Evolutionary conservation across 2,888 invertebrate species (phyloP).

Genomic region (Erebia epiphron): DNA sequence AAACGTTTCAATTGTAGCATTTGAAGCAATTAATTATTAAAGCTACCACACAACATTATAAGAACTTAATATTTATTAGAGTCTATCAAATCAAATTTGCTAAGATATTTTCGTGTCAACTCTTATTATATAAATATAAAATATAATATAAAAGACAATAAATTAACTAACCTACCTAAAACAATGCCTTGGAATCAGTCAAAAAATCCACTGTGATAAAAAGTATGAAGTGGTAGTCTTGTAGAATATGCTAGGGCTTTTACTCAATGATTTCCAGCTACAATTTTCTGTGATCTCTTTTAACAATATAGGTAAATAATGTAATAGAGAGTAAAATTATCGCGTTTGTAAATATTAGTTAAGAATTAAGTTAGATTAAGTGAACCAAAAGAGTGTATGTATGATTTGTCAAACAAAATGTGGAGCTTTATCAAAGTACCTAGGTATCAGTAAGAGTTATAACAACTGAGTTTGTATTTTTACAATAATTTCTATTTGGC

Average conservation of each 20-base stretch:
- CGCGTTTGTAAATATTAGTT: slow-evolving; percentile 74
- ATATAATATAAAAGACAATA: slow-evolving; percentile 63
- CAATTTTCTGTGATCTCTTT: slow-evolving; percentile 84
- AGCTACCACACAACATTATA: slow-evolving; percentile 58
- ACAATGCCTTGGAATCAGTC: slow-evolving; percentile 71
- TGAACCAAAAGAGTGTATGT: slow-evolving; percentile 79
- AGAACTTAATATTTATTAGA: slow-evolving; percentile 4
- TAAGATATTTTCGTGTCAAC: slow-evolving; percentile 22
- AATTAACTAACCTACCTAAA: slow-evolving; percentile 57
- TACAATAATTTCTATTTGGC: slow-evolving; percentile 77
- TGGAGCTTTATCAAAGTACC: slow-evolving; percentile 82
- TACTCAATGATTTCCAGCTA: slow-evolving; percentile 83
- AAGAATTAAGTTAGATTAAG: slow-evolving; percentile 57
- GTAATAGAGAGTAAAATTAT: slow-evolving; percentile 70
- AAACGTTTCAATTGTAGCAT: slow-evolving; percentile 76
- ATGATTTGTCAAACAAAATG: slow-evolving; percentile 82
- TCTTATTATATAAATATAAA: slow-evolving; percentile 29
- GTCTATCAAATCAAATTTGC: slow-evolving; percentile 19
- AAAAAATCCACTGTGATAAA: slow-evolving; percentile 79
- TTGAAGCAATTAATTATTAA: slow-evolving; percentile 55
- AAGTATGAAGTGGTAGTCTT: slow-evolving; percentile 76
- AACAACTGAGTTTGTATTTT: slow-evolving; percentile 80
- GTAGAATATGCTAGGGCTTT: slow-evolving; percentile 74
- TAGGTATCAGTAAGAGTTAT: slow-evolving; percentile 76
- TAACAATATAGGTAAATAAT: slow-evolving; percentile 79